Evolutionary conservation across 2,797 vertebrate species (phyloP).

Genomic region (Fratercula arctica): DNA sequence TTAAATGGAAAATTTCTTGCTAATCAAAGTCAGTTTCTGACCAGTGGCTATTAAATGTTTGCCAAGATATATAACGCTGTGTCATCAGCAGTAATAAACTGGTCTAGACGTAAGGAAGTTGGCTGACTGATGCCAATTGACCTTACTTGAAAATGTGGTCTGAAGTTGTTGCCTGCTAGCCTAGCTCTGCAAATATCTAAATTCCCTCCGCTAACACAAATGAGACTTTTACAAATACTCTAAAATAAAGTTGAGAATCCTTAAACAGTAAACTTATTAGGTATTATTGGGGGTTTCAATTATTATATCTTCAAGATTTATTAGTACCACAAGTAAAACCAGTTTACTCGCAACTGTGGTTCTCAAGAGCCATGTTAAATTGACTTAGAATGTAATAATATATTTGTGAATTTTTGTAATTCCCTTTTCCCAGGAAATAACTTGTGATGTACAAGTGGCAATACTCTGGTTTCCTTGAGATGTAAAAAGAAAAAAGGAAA

Average conservation of each 20-base stretch:
- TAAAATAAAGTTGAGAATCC: not conserved
- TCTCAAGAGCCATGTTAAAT: not conserved
- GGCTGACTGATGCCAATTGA: conserved; percentile 26
- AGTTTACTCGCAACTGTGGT: not conserved
- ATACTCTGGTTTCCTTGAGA: not conserved
- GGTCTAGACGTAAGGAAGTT: conserved; percentile 41
- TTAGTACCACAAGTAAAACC: not conserved
- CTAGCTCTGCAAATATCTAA: not conserved
- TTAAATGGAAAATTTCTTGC: conserved; percentile 14
- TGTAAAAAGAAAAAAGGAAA: not conserved
- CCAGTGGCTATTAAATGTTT: conserved; percentile 17
- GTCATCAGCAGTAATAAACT: conserved; percentile 43
- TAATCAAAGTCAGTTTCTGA: conserved; percentile 29
- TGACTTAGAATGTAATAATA: not conserved
- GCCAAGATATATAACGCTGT: conserved; percentile 4
- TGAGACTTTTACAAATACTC: not conserved
- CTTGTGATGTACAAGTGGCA: not conserved
- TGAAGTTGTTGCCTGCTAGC: not conserved
- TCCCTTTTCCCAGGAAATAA: not conserved
- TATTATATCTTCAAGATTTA: not conserved
- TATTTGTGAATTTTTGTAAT: not conserved
- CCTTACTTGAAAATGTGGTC: not conserved
- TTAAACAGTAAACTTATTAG: not conserved
- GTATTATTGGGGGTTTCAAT: not conserved
- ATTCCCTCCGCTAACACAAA: not conserved